Conservation (phyloP, 37 sponge, comb jelly and placozoan genomes). For the Beroe forskalii region DNA sequence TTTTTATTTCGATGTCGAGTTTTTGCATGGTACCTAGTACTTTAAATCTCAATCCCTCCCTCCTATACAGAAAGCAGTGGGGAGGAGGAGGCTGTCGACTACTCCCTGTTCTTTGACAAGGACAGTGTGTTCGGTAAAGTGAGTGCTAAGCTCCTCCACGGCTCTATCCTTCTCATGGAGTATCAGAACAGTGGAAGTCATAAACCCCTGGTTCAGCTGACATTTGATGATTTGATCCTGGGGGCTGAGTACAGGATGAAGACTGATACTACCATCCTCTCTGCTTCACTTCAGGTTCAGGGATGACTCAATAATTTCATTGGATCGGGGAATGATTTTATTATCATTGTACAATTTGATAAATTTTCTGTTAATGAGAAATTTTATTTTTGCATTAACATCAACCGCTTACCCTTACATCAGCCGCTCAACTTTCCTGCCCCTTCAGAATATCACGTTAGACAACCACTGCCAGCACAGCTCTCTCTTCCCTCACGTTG, state of each 20-base stretch:
- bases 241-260: constrained; percentile 64
- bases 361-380: too few relatives aligned
- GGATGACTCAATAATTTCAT: too few relatives aligned
- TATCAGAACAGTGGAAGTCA: background rate
- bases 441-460: constrained; percentile 21
- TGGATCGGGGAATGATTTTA: too few relatives aligned
- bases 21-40: too few relatives aligned
- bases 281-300: constrained; percentile 57
- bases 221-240: constrained; percentile 1
- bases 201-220: background rate
- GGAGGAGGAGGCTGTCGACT: constrained; percentile 43
- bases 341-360: too few relatives aligned
- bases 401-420: too few relatives aligned
- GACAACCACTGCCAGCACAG: constrained; percentile 48
- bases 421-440: too few relatives aligned
- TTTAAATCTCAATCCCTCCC: too few relatives aligned
- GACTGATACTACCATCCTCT: constrained; percentile 25
- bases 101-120: constrained; percentile 61
- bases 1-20: too few relatives aligned
- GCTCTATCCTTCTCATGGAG: constrained; percentile 42
- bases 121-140: constrained; percentile 50
- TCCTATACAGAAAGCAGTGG: too few relatives aligned
- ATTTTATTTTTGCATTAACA: too few relatives aligned
- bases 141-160: constrained; percentile 37
- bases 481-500: constrained; percentile 23